A percentile compares a stretch with the other conserved stretches of the same genome.
phyloP scores from a whole-genome alignment of 2,888 invertebrate genomes.

The Willowsia nigromaculata region DNA sequence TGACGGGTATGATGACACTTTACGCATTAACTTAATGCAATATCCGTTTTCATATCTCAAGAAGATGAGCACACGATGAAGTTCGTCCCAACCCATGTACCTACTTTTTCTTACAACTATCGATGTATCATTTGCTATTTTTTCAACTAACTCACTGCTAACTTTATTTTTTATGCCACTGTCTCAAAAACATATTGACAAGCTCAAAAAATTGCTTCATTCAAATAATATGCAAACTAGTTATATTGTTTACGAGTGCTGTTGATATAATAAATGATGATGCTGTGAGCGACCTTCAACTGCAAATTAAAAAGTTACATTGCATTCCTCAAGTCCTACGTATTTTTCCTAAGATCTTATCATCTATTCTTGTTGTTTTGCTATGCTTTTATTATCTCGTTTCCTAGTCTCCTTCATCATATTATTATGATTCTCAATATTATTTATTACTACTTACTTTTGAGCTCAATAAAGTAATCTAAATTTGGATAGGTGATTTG shows the following conservation, averaged over 20 bases:
- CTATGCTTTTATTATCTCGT: background rate
- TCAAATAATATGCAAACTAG: background rate
- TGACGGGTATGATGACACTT: background rate
- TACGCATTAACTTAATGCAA: constrained; percentile 33
- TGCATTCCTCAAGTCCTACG: background rate
- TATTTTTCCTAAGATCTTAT: background rate
- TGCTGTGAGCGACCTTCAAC: constrained; percentile 47
- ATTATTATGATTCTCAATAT: background rate
- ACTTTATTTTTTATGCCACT: constrained; percentile 7
- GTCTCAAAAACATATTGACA: constrained; percentile 24
- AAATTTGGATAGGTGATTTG: constrained; percentile 67
- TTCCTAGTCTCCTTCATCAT: background rate
- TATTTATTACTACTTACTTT: background rate
- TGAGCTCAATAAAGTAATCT: constrained; percentile 45
- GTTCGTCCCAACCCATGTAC: background rate
- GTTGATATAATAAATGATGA: background rate
- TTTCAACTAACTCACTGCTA: constrained; percentile 30
- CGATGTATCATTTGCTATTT: background rate
- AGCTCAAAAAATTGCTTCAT: constrained; percentile 15
- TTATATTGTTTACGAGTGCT: background rate
- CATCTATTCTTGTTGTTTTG: background rate
- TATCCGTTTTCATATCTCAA: constrained; percentile 47
- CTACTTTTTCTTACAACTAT: background rate
- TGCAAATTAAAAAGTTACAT: constrained; percentile 35
- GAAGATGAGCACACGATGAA: background rate